Percentiles rank a stretch among this genome's conserved stretches.
Evolutionary conservation across 2,113 vertebrate species (phyloP).

Genomic region (Piliocolobus tephrosceles): DNA sequence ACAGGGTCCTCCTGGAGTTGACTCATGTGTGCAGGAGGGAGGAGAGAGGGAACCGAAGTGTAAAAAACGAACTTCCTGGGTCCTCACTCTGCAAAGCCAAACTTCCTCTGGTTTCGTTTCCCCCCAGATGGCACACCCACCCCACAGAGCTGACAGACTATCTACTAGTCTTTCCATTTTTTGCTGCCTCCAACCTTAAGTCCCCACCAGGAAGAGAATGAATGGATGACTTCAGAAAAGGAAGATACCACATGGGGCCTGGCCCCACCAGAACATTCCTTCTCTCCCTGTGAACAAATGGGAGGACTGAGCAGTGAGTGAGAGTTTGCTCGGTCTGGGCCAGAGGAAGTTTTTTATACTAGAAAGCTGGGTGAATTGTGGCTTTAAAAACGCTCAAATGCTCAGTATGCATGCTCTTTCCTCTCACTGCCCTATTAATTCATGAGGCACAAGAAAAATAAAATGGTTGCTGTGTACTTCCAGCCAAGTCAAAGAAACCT

Average conservation of each 20-base stretch:
- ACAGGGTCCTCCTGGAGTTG: not conserved
- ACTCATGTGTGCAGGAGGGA: not conserved
- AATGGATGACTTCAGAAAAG: not conserved
- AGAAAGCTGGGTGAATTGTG: not conserved
- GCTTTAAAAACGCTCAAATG: not conserved
- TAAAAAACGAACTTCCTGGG: not conserved
- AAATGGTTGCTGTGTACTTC: slow-evolving; percentile 54
- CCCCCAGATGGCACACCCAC: not conserved
- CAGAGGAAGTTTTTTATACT: not conserved
- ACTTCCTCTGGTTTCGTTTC: not conserved
- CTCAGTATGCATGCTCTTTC: not conserved
- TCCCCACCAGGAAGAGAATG: not conserved
- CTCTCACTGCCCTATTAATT: not conserved
- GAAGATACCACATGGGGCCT: not conserved
- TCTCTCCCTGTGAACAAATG: not conserved
- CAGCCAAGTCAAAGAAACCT: slow-evolving; percentile 75
- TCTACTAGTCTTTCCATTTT: not conserved
- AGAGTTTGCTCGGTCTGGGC: not conserved
- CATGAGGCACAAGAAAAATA: slow-evolving; percentile 49
- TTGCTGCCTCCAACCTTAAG: not conserved
- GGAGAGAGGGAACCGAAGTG: not conserved
- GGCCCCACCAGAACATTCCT: not conserved
- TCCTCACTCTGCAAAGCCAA: not conserved
- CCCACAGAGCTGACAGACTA: not conserved
- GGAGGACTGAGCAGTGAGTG: not conserved